Evolutionary conservation across 2,797 vertebrate genomes (phyloP), one percentile per base, ranked within the genome.

Genomic region (Knipowitschia caucasica): DNA sequence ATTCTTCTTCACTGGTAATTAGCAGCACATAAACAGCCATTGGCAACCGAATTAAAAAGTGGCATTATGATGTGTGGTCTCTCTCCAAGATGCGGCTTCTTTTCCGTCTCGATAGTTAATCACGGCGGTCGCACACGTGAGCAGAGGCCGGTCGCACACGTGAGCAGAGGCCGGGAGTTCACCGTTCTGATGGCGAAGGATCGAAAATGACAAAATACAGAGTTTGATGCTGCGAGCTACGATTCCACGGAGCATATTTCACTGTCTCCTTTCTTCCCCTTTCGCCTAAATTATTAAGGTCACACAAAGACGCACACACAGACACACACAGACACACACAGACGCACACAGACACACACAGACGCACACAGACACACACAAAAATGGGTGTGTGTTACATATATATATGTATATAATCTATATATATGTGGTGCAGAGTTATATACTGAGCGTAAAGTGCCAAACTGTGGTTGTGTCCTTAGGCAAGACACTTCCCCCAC

Each of bases 1-100:
- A 71, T 77, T 82, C 78, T 84, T 84, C 75, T 83, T 82, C 64
- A 51, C 59, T 59, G 65, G 79, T 86, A 84, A 87, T 85, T 86
- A 86, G 78, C 63, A 71, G 79, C 71, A 58, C 79, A 82, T 84
- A 84, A 84, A 84, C 78, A 86, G 79, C 82, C 77, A 65, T 69
- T 75, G 81, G 83, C 79, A 81, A 76, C 64, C 42, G 56, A 82
- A 83, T 77, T 73, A 77, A 80, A 83, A 81, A 77, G 77, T 77
- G 73, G 55, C 76, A 76, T 77, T 75, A 62, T 84, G 71, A 84
- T 78, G 73, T 76, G 77, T 81, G 59, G 78, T 65, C 66, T 65
- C 60, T 44, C 35, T 54, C 38, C 64, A 51, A 61, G 59, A 74
- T 50, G 62, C 65, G 17, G 20, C 44, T 56, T 75, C 58, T 64